phyloP scores from a whole-genome alignment of 1,140 invertebrate species.

The Homarus americanus region DNA sequence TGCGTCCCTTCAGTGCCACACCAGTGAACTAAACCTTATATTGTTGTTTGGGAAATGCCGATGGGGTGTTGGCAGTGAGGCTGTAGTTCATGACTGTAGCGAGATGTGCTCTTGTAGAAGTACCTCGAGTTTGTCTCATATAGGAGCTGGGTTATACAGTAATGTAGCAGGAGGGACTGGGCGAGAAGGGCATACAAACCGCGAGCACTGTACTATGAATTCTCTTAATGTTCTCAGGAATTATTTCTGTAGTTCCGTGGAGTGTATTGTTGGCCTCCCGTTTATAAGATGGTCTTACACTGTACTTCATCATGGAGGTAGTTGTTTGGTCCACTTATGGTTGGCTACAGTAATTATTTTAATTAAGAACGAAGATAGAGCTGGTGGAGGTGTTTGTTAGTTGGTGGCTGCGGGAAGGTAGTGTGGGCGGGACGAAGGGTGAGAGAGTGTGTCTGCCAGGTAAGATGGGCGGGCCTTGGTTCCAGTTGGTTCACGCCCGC shows the following conservation, averaged over 20 bases:
- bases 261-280: no score
- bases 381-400: neutral
- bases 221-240: no score
- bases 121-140: no score
- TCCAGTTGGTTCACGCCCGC: neutral
- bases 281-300: neutral
- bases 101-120: no score
- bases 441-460: neutral
- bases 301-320: neutral
- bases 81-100: neutral
- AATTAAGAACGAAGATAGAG: neutral
- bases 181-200: neutral
- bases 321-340: neutral
- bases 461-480: neutral
- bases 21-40: neutral
- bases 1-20: constrained; percentile 30
- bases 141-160: no score
- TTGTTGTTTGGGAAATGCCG: neutral
- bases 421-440: neutral
- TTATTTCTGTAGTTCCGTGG: no score
- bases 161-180: no score
- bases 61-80: neutral
- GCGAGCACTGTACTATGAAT: neutral
- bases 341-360: neutral
- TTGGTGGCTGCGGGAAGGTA: neutral